Evolutionary conservation across 2,888 invertebrate genomes (phyloP).

Genomic region (Lasioglossum zephyrum): DNA sequence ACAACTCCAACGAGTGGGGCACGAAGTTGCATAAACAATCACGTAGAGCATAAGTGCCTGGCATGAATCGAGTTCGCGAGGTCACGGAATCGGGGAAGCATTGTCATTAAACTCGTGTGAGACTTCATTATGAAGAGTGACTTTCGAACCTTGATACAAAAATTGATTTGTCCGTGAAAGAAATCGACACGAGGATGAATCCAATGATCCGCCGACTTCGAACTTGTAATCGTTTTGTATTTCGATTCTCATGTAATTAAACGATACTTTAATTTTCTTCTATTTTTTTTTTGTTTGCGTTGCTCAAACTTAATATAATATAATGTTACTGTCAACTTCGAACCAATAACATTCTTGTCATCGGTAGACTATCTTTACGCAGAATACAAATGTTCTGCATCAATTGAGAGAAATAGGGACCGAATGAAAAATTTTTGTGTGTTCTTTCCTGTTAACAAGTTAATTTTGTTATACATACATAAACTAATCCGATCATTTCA

Average conservation of each 20-base stretch:
- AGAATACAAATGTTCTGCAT: too few relatives aligned
- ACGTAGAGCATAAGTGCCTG: not conserved
- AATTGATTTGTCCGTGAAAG: slow-evolving; percentile 23
- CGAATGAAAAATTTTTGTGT: too few relatives aligned
- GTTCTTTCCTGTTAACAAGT: too few relatives aligned
- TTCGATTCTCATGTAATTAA: not conserved
- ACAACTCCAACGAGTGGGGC: too few relatives aligned
- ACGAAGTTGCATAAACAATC: slow-evolving; percentile 24
- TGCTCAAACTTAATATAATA: too few relatives aligned
- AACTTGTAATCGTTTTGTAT: not conserved
- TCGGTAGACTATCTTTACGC: too few relatives aligned
- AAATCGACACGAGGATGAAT: slow-evolving; percentile 2
- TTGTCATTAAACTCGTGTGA: slow-evolving; percentile 28
- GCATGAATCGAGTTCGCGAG: slow-evolving; percentile 32
- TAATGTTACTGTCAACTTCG: too few relatives aligned
- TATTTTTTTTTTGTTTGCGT: not conserved
- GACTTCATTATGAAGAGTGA: slow-evolving; percentile 31
- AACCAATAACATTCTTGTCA: too few relatives aligned
- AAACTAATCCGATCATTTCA: too few relatives aligned
- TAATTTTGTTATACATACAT: too few relatives aligned
- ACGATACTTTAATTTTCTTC: not conserved
- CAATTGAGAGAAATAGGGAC: too few relatives aligned
- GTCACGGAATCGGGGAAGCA: slow-evolving; percentile 13
- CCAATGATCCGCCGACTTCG: not conserved
- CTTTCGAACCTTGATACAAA: slow-evolving; percentile 27